Conservation (phyloP, 1,140 invertebrate genomes). For the Chrysoperla carnea region DNA sequence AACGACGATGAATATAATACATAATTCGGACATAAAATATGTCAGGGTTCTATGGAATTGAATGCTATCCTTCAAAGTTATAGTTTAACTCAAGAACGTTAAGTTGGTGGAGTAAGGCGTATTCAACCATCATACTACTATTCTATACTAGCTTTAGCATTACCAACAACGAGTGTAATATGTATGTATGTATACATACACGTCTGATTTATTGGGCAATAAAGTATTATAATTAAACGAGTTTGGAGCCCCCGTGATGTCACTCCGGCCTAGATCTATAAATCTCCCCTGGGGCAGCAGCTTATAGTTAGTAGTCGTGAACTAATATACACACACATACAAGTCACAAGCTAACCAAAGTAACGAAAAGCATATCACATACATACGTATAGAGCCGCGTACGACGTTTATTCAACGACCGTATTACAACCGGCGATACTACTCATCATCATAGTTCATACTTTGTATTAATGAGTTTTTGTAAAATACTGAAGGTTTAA, state of each 20-base stretch:
- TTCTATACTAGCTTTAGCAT: too few species aligned
- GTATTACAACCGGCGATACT: too few species aligned
- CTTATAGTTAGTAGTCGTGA: too few species aligned
- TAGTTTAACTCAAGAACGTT: constrained; percentile 6
- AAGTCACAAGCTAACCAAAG: background rate
- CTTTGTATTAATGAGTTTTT: too few species aligned
- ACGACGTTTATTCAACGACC: too few species aligned
- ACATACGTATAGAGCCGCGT: too few species aligned
- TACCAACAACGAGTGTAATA: too few species aligned
- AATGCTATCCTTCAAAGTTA: constrained; percentile 25
- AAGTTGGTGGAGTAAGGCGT: constrained; percentile 7
- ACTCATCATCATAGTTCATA: too few species aligned
- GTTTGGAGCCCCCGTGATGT: constrained; percentile 20
- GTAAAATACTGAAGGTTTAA: too few species aligned
- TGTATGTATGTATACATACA: background rate
- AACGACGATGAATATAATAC: constrained; percentile 19
- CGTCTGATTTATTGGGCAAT: constrained; percentile 25
- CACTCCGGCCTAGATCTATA: constrained; percentile 22
- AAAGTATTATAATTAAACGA: constrained; percentile 28
- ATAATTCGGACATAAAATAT: constrained; percentile 29
- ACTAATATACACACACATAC: background rate
- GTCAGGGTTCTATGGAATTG: constrained; percentile 23
- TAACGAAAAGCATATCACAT: background rate
- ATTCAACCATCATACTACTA: too few species aligned
- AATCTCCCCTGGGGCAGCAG: constrained; percentile 15